These are phyloP conservation scores for Eudasyphora cyanicolor DNA, from an alignment of 2,888 invertebrate species.

Conservation along the genomic window DNA sequence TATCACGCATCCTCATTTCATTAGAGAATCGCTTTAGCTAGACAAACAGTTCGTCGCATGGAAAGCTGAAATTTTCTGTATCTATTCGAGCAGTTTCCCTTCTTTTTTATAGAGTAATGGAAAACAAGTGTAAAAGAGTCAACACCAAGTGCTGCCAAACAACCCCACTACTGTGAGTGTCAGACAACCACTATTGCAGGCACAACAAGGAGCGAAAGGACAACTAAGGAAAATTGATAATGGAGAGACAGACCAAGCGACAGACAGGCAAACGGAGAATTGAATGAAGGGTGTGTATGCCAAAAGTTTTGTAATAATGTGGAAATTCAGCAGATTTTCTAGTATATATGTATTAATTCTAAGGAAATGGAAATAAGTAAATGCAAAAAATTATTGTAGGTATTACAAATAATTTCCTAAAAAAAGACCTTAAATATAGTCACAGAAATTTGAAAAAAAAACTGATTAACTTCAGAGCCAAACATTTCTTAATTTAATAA, in stretches of 20 bases:
- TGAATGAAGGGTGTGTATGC: not conserved
- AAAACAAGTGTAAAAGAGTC: constrained; percentile 33
- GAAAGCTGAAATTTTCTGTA: constrained; percentile 5
- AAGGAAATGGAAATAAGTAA: not conserved
- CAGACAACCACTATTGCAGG: constrained; percentile 7
- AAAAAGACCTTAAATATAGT: no score
- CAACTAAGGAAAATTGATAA: not conserved
- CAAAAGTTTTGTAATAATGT: not conserved
- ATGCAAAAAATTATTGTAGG: not conserved
- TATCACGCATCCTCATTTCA: not conserved
- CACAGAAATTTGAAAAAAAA: not conserved
- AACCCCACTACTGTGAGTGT: not conserved
- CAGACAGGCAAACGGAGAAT: not conserved
- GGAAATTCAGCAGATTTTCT: not conserved
- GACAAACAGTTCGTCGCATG: not conserved
- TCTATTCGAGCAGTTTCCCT: constrained; percentile 13
- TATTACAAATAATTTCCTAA: no score
- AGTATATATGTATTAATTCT: not conserved
- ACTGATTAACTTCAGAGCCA: not conserved
- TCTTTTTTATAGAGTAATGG: not conserved
- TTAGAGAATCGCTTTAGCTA: constrained; percentile 22
- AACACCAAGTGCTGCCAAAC: constrained; percentile 33
- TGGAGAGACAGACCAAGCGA: not conserved
- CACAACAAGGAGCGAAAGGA: not conserved
- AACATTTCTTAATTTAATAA: no score